phyloP scores from a whole-genome alignment of 2,797 vertebrate genomes.

The Scleropages formosus region DNA sequence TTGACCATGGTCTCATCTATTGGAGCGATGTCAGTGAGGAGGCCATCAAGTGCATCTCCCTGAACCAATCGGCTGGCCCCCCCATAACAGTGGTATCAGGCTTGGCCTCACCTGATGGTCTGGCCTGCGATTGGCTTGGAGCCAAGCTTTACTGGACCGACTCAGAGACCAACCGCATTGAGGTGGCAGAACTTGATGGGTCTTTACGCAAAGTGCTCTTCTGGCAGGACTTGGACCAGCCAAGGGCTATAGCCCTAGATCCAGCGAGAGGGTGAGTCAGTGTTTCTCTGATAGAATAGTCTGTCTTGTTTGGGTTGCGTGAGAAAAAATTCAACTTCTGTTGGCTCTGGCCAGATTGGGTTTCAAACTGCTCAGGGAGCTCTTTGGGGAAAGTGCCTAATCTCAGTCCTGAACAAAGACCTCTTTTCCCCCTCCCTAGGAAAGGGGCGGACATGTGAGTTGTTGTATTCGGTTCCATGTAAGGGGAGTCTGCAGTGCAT shows the following conservation, averaged over 20 bases:
- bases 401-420: slow-evolving; percentile 18
- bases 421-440: not conserved
- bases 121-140: slow-evolving; percentile 95
- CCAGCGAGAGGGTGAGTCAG: slow-evolving; percentile 87
- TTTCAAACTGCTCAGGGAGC: slow-evolving; percentile 35
- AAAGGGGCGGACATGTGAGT: not conserved
- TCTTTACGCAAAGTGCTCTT: slow-evolving; percentile 88
- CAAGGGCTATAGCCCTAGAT: slow-evolving; percentile 92
- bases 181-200: slow-evolving; percentile 91
- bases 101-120: slow-evolving; percentile 88
- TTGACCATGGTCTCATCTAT: slow-evolving; percentile 81
- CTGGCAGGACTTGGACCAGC: slow-evolving; percentile 97
- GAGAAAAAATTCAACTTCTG: slow-evolving; percentile 15
- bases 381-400: slow-evolving; percentile 1
- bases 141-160: slow-evolving; percentile 97
- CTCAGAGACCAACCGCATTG: slow-evolving; percentile 93
- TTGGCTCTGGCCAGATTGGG: slow-evolving; percentile 39
- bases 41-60: slow-evolving; percentile 86
- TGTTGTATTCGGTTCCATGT: slow-evolving; percentile 19
- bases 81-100: slow-evolving; percentile 81
- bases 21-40: slow-evolving; percentile 98
- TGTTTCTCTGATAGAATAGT: slow-evolving; percentile 19
- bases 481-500: slow-evolving; percentile 29
- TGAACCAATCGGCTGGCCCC: slow-evolving; percentile 75
- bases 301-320: not conserved